These are phyloP conservation scores for Colinus virginianus DNA, from an alignment of 2,113 vertebrate genomes.

Conservation along the genomic window DNA sequence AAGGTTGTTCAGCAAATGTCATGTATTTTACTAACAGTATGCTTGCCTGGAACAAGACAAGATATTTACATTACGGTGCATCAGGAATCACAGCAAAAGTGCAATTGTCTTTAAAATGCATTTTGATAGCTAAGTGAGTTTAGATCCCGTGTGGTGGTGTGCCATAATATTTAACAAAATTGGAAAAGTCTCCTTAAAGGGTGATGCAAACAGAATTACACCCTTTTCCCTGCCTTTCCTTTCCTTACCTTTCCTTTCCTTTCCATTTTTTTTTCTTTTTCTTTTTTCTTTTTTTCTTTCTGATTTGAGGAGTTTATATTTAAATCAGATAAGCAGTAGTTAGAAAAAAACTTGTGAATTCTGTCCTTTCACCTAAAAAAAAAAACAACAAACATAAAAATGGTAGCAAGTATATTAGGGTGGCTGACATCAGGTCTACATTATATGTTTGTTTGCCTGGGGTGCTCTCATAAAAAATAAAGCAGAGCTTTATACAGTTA, in stretches of 20 bases:
- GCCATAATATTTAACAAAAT: conserved; percentile 21
- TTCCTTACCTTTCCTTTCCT: no score
- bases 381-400: background rate
- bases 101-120: conserved; percentile 36
- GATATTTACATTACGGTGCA: conserved; percentile 40
- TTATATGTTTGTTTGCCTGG: conserved; percentile 65
- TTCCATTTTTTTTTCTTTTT: no score
- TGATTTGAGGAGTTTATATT: conserved; percentile 42
- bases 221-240: background rate
- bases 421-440: conserved; percentile 62
- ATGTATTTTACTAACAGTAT: conserved; percentile 51
- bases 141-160: conserved; percentile 6
- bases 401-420: conserved; percentile 50
- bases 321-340: conserved; percentile 41
- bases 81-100: conserved; percentile 26
- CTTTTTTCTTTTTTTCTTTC: background rate
- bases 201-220: conserved; percentile 21
- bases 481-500: conserved; percentile 62
- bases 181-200: conserved; percentile 22
- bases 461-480: conserved; percentile 73
- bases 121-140: conserved; percentile 29
- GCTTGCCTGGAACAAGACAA: conserved; percentile 32
- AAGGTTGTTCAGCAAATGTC: conserved; percentile 62
- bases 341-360: conserved; percentile 38
- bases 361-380: conserved; percentile 27